These are phyloP conservation scores for Autographa gamma DNA, from an alignment of 2,888 invertebrate species.

Conservation along the genomic window DNA sequence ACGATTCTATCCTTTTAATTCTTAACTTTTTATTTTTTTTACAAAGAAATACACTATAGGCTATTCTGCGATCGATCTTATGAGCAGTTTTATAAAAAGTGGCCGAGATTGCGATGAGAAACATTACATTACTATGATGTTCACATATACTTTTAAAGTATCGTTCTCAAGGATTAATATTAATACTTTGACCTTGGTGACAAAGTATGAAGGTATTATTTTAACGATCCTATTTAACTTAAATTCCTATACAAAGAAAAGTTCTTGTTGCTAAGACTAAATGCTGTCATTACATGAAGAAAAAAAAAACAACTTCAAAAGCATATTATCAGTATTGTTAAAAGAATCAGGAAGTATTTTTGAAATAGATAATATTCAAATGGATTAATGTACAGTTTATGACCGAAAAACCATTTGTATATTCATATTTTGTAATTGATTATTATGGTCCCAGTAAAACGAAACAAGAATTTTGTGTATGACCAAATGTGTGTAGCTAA, in stretches of 20 bases:
- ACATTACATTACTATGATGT: neutral
- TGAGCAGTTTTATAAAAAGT: neutral
- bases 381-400: slow-evolving; percentile 1
- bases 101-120: neutral
- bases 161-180: slow-evolving; percentile 3
- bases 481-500: slow-evolving; percentile 1
- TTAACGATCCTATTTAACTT: slow-evolving; percentile 6
- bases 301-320: neutral
- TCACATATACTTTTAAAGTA: neutral
- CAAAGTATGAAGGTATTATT: slow-evolving; percentile 5
- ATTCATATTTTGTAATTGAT: slow-evolving; percentile 4
- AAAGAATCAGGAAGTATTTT: neutral
- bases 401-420: slow-evolving; percentile 2
- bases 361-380: slow-evolving; percentile 4
- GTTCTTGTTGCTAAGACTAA: slow-evolving; percentile 1
- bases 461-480: slow-evolving; percentile 1
- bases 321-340: slow-evolving; percentile 2
- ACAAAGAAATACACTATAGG: neutral
- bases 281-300: neutral
- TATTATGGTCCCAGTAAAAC: neutral
- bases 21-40: too few relatives aligned
- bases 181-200: neutral
- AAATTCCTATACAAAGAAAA: neutral
- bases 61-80: neutral
- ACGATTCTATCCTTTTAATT: neutral